These are phyloP conservation scores for Perccottus glenii DNA, from an alignment of 2,113 vertebrate genomes.

Conservation along the genomic window DNA sequence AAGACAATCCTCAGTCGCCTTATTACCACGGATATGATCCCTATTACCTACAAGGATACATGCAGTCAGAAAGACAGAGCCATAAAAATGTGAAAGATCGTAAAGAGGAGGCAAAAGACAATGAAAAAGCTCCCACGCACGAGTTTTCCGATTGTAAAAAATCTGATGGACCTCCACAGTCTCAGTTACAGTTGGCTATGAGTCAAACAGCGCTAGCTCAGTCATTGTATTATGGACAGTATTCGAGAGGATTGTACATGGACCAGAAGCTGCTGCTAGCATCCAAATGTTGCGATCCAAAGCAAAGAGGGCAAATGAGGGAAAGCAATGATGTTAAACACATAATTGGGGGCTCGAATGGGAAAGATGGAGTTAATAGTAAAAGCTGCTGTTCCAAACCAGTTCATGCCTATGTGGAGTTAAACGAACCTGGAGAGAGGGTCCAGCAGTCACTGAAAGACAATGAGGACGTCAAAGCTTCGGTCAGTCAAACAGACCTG, in stretches of 20 bases:
- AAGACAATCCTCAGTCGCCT: constrained; percentile 88
- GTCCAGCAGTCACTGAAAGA: constrained; percentile 88
- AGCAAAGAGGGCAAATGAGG: constrained; percentile 84
- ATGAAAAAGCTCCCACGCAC: constrained; percentile 85
- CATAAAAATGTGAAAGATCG: constrained; percentile 85
- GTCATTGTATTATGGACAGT: constrained; percentile 98
- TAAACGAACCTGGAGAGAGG: constrained; percentile 84
- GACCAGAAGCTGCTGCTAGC: constrained; percentile 95
- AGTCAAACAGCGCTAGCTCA: constrained; percentile 95
- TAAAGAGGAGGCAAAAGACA: constrained; percentile 87
- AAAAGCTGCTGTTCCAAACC: constrained; percentile 89
- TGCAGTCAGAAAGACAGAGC: constrained; percentile 87
- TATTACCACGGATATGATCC: constrained; percentile 95
- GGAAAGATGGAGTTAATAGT: constrained; percentile 82
- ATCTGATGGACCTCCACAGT: constrained; percentile 84
- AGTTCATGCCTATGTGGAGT: constrained; percentile 87
- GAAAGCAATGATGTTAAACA: constrained; percentile 88
- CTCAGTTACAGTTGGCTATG: constrained; percentile 94
- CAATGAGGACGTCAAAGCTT: constrained; percentile 93
- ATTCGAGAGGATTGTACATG: constrained; percentile 94
- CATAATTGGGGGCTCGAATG: constrained; percentile 68
- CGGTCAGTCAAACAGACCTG: constrained; percentile 88
- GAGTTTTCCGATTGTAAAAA: constrained; percentile 88
- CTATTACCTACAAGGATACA: constrained; percentile 92
- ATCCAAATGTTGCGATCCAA: constrained; percentile 91